phyloP scores from a whole-genome alignment of 2,888 invertebrate genomes.

The Molanna angustata region DNA sequence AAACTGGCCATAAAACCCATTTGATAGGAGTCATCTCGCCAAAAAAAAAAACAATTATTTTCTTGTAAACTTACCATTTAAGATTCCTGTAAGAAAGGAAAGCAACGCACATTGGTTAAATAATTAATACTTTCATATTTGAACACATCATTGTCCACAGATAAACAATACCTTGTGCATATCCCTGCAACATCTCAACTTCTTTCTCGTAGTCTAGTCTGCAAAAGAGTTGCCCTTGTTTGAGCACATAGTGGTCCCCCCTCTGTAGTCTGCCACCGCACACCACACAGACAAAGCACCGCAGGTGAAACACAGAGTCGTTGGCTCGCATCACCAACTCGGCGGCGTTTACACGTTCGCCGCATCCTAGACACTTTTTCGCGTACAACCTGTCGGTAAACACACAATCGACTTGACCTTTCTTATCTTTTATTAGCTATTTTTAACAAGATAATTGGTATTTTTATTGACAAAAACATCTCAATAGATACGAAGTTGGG shows the following conservation, averaged over 20 bases:
- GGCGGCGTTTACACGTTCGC: conserved; percentile 83
- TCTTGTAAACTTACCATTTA: too few relatives aligned
- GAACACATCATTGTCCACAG: too few relatives aligned
- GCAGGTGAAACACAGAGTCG: conserved; percentile 89
- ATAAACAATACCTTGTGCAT: conserved; percentile 29
- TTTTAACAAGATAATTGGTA: neutral
- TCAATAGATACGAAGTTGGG: too few relatives aligned
- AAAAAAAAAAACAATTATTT: too few relatives aligned
- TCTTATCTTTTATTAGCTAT: neutral
- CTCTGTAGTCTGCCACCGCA: conserved; percentile 93
- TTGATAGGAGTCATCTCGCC: too few relatives aligned
- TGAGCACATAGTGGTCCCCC: conserved; percentile 92
- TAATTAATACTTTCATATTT: too few relatives aligned
- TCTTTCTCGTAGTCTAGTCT: conserved; percentile 91
- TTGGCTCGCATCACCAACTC: conserved; percentile 96
- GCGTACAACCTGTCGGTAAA: conserved; percentile 73
- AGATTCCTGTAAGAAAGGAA: too few relatives aligned
- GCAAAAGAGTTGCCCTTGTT: conserved; percentile 93
- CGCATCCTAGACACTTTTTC: conserved; percentile 91
- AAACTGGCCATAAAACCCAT: too few relatives aligned
- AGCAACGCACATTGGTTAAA: too few relatives aligned
- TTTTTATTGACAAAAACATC: too few relatives aligned
- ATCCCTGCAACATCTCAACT: conserved; percentile 74
- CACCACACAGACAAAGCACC: conserved; percentile 93
- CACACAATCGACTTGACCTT: neutral